phyloP scores from a whole-genome alignment of 2,888 invertebrate genomes.

The Hermodice carunculata region DNA sequence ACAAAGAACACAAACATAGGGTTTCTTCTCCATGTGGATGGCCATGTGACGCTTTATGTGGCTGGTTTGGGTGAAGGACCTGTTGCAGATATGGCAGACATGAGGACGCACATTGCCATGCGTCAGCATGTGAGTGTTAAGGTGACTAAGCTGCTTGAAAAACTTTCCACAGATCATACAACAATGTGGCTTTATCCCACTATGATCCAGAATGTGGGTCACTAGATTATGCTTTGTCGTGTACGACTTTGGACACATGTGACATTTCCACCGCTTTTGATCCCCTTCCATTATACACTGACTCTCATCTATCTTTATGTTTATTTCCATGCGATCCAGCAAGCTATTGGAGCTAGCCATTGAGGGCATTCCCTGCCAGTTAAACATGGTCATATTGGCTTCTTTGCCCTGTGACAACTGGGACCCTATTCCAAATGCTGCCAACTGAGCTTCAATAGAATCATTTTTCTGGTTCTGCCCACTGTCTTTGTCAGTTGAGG shows the following conservation, averaged over 20 bases:
- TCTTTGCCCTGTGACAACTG: too few relatives aligned
- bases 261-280: slow-evolving; percentile 66
- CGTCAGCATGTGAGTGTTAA: slow-evolving; percentile 68
- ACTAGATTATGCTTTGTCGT: slow-evolving; percentile 68
- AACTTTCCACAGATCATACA: slow-evolving; percentile 68
- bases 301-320: slow-evolving; percentile 61
- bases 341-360: too few relatives aligned
- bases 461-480: too few relatives aligned
- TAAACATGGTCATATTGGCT: too few relatives aligned
- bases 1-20: slow-evolving; percentile 63
- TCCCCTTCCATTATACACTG: slow-evolving; percentile 62
- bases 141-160: slow-evolving; percentile 68
- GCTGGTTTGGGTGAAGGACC: slow-evolving; percentile 66
- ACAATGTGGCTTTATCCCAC: slow-evolving; percentile 66
- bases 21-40: slow-evolving; percentile 59
- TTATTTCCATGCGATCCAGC: too few relatives aligned
- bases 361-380: too few relatives aligned
- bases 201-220: slow-evolving; percentile 66
- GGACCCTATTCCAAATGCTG: too few relatives aligned
- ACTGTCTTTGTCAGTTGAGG: too few relatives aligned
- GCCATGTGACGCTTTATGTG: slow-evolving; percentile 68
- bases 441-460: too few relatives aligned
- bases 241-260: slow-evolving; percentile 65
- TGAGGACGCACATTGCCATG: slow-evolving; percentile 67
- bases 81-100: slow-evolving; percentile 61